Evolutionary conservation across 2,113 vertebrate genomes (phyloP).

Genomic region (Pteropus alecto): DNA sequence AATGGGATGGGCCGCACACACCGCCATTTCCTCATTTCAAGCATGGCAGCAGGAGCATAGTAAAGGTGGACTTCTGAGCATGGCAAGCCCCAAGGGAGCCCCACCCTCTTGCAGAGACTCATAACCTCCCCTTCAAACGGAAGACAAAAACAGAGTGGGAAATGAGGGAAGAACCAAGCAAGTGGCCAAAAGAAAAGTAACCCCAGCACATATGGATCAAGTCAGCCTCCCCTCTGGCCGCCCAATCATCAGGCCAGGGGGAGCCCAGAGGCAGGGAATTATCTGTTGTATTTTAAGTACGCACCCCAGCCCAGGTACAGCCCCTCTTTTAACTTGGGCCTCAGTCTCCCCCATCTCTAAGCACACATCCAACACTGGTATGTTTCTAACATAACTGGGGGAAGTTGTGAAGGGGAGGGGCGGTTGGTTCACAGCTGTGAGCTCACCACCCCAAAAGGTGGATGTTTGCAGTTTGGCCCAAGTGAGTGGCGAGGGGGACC

Average conservation of each 20-base stretch:
- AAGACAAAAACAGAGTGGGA: neutral
- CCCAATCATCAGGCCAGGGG: neutral
- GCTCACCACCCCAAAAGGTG: slow-evolving; percentile 34
- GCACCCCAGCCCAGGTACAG: neutral
- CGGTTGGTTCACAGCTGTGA: neutral
- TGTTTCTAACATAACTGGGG: neutral
- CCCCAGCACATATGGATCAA: neutral
- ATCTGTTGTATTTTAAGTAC: neutral
- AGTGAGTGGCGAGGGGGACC: neutral
- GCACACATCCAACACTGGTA: neutral
- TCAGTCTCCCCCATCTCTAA: slow-evolving; percentile 27
- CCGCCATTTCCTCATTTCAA: slow-evolving; percentile 49
- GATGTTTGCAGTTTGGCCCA: slow-evolving; percentile 53
- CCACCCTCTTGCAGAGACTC: neutral
- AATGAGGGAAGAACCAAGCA: neutral
- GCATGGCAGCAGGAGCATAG: neutral
- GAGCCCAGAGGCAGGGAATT: neutral
- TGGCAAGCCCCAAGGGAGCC: neutral
- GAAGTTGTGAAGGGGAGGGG: neutral
- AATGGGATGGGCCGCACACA: slow-evolving; percentile 32
- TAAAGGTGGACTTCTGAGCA: neutral
- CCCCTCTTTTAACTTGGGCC: neutral
- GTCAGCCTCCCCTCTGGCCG: neutral
- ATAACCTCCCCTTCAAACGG: neutral
- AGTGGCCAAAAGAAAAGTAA: neutral